Evolutionary conservation across 2,113 vertebrate genomes (phyloP).

Genomic region (Panurus biarmicus): DNA sequence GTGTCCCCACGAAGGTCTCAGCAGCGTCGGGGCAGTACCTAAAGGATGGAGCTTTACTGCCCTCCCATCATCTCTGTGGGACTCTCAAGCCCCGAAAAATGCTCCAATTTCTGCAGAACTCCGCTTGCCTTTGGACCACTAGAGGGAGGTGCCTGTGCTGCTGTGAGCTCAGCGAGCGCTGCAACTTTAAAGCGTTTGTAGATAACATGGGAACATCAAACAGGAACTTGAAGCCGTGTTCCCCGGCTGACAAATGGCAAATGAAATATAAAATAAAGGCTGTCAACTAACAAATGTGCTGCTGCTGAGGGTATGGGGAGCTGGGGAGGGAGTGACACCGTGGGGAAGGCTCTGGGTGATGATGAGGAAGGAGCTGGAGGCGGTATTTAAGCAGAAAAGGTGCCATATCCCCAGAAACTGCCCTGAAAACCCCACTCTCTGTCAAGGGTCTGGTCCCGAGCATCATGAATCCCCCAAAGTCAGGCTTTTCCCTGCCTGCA

Average conservation of each 20-base stretch:
- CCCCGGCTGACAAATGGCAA: slow-evolving; percentile 43
- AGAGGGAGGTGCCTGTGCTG: slow-evolving; percentile 24
- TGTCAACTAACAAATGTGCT: slow-evolving; percentile 18
- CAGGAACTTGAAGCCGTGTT: background rate
- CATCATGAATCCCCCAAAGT: background rate
- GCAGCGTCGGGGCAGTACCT: background rate
- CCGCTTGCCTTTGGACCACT: background rate
- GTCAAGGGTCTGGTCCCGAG: rapidly evolving
- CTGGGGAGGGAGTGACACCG: background rate
- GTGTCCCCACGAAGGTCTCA: background rate
- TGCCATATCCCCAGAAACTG: background rate
- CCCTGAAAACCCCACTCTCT: background rate
- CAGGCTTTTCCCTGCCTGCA: background rate
- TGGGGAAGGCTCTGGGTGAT: background rate
- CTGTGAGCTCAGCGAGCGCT: background rate
- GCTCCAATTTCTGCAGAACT: background rate
- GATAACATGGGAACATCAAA: slow-evolving; percentile 42
- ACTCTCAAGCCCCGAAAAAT: background rate
- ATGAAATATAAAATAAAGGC: slow-evolving; percentile 43
- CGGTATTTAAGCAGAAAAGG: background rate
- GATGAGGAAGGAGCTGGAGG: background rate
- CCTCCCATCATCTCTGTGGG: background rate
- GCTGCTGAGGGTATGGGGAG: background rate
- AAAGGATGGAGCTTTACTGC: background rate
- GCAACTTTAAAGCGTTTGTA: background rate